Base-by-base conservation (phyloP, 2,888 invertebrate genomes). In the Sphecodes monilicornis region DNA sequence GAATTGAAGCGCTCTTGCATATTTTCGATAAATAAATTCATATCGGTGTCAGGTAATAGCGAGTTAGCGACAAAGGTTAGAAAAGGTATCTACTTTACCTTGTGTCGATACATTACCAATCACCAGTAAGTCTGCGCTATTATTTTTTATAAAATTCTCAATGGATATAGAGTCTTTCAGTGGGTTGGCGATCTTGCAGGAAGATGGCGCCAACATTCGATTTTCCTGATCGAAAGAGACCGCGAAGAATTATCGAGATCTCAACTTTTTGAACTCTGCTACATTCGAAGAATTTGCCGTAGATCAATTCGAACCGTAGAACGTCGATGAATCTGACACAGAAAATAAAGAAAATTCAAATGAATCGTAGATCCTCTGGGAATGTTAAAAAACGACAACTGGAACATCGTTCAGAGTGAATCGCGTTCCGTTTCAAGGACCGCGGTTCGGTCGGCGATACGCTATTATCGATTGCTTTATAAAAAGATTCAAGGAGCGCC, bases 401-500 rank as follows among this genome's bases (percentile, higher is more conserved):
- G 43, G 64, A 32, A 32, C 18, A 60, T 39, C 75, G 64, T 60
- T 18, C 2, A 60, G 16, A 39, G 18, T 18, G 68, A 54, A 29
- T 39, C 60, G 69, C 73, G 77, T 64, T 54, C 36, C 46, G 26
- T 70, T 68, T 77, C 84, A 84, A 84, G 84, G 84, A 77, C 74
- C 77, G 69, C 29, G 4, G 64, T 78, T 78, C 32, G 26, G 75
- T 72, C 72, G 41, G 68, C 43, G 36, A 78, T 72, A 75, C 76
- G 41, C 29, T 46, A 8, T 41, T 83, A 85, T 85, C 84, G 84
- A 83, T 85, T 83, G 29, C 78, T 71, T 83, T 85, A 85, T 85
- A 85, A 85, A 85, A 85, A 85, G 84, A 78, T 84, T 85, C 78
- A 84, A 83, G 84, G 78, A 73, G 60, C 78, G 36, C 32, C 43